These are phyloP conservation scores for Siderastrea radians DNA, from an alignment of 92 coral and sea anemone species.

Conservation along the genomic window DNA sequence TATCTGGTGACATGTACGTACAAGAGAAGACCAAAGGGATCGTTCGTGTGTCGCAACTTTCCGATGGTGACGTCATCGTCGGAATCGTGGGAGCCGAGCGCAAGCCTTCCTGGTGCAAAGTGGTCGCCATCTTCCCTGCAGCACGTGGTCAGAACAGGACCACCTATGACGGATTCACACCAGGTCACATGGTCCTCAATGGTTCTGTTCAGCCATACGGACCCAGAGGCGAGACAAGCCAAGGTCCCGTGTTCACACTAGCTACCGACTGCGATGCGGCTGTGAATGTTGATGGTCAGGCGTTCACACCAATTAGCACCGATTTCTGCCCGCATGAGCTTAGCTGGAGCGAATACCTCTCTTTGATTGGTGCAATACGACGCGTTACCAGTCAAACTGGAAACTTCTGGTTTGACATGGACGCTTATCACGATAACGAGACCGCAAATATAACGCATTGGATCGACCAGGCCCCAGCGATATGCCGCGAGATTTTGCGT, in stretches of 20 bases:
- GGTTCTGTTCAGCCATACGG: slow-evolving; percentile 44
- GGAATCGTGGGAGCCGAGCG: slow-evolving; percentile 47
- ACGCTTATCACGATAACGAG: slow-evolving; percentile 43
- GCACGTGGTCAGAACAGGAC: slow-evolving; percentile 4
- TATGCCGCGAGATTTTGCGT: slow-evolving; percentile 45
- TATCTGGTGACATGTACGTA: slow-evolving; percentile 55
- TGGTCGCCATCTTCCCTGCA: slow-evolving; percentile 40
- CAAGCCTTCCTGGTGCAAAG: slow-evolving; percentile 50
- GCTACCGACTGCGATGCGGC: slow-evolving; percentile 64
- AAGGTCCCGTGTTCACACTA: slow-evolving; percentile 25
- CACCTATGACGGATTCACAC: slow-evolving; percentile 59
- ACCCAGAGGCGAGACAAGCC: background rate
- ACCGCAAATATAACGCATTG: slow-evolving; percentile 28
- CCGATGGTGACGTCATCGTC: slow-evolving; percentile 55
- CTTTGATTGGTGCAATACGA: slow-evolving; percentile 56
- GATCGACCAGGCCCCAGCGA: slow-evolving; percentile 42
- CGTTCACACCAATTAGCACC: slow-evolving; percentile 59
- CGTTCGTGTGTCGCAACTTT: slow-evolving; percentile 49
- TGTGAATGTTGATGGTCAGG: slow-evolving; percentile 54
- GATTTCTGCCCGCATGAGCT: slow-evolving; percentile 59
- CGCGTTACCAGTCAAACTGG: slow-evolving; percentile 52
- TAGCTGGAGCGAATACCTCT: slow-evolving; percentile 58
- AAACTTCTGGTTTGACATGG: slow-evolving; percentile 52
- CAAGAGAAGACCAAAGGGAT: slow-evolving; percentile 39
- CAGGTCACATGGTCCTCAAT: slow-evolving; percentile 51